Conservation (phyloP, 35 echinoderm and acorn worm genomes). For the Acanthaster planci region DNA sequence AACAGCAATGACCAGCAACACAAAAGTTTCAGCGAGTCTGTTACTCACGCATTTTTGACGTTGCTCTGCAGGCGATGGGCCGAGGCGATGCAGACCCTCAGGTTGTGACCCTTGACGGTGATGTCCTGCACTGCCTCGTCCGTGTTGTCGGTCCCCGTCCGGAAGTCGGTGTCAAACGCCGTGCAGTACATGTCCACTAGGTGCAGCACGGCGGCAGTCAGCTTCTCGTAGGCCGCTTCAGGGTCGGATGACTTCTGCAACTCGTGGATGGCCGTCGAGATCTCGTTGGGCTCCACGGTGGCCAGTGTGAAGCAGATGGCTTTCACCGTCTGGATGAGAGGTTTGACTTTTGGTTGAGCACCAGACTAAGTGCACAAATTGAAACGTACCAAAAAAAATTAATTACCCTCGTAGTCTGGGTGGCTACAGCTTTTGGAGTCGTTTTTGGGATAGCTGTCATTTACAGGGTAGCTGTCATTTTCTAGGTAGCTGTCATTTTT, state of each 20-base stretch:
- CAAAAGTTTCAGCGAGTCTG: too few relatives aligned
- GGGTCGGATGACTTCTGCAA: constrained; percentile 37
- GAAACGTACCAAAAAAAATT: background rate
- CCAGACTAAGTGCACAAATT: background rate
- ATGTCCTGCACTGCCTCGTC: constrained; percentile 59
- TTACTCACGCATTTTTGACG: constrained; percentile 77
- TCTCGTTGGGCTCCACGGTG: constrained; percentile 82
- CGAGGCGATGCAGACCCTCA: constrained; percentile 64
- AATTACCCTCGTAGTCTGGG: too few relatives aligned
- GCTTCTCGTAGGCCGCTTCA: background rate
- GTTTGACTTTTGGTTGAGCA: constrained; percentile 39
- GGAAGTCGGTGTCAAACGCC: constrained; percentile 91
- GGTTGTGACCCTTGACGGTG: constrained; percentile 61
- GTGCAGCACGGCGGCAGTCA: constrained; percentile 64
- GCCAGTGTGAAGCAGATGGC: constrained; percentile 87
- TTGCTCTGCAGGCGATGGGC: constrained; percentile 69
- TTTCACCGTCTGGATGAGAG: constrained; percentile 85
- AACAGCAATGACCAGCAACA: too few relatives aligned
- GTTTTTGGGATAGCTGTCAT: too few relatives aligned
- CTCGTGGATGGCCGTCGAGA: constrained; percentile 54
- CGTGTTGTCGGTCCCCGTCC: constrained; percentile 31
- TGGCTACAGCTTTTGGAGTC: too few relatives aligned
- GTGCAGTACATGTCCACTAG: constrained; percentile 87
- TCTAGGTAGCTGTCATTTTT: too few relatives aligned
- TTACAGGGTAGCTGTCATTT: too few relatives aligned